Conservation (phyloP, 2,888 invertebrate genomes). For the Plusia festucae region DNA sequence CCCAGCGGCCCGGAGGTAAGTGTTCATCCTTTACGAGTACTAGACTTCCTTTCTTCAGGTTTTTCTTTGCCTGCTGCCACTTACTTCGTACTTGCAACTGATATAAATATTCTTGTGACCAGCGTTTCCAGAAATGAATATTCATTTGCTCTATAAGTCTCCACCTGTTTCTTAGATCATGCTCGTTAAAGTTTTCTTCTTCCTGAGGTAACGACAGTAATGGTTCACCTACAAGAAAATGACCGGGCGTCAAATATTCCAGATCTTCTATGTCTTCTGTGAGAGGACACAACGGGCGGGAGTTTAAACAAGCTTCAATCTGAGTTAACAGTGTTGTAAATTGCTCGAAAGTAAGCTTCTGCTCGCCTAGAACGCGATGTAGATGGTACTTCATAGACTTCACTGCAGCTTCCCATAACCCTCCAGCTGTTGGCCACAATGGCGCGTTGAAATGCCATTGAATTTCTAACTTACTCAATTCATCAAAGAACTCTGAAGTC, state of each 20-base stretch:
- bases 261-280: conserved; percentile 12
- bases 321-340: conserved; percentile 8
- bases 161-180: conserved; percentile 13
- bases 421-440: too few species aligned
- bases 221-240: conserved; percentile 13
- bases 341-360: conserved; percentile 16
- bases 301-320: conserved; percentile 17
- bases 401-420: conserved; percentile 17
- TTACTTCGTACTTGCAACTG: conserved; percentile 14
- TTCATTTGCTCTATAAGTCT: conserved; percentile 7
- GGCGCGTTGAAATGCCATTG: too few species aligned
- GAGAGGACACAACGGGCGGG: conserved; percentile 10
- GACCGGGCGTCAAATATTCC: conserved; percentile 13
- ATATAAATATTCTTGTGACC: conserved; percentile 10
- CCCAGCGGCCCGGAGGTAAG: neutral
- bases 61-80: conserved; percentile 13
- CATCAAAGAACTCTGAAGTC: neutral
- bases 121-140: conserved; percentile 11
- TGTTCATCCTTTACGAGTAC: conserved; percentile 17
- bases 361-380: conserved; percentile 14
- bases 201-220: conserved; percentile 1
- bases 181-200: conserved; percentile 12
- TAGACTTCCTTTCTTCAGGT: conserved; percentile 1
- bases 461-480: too few species aligned
- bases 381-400: conserved; percentile 15